Base-by-base conservation (phyloP, 1,140 invertebrate species). In the Liolophura sinensis region DNA sequence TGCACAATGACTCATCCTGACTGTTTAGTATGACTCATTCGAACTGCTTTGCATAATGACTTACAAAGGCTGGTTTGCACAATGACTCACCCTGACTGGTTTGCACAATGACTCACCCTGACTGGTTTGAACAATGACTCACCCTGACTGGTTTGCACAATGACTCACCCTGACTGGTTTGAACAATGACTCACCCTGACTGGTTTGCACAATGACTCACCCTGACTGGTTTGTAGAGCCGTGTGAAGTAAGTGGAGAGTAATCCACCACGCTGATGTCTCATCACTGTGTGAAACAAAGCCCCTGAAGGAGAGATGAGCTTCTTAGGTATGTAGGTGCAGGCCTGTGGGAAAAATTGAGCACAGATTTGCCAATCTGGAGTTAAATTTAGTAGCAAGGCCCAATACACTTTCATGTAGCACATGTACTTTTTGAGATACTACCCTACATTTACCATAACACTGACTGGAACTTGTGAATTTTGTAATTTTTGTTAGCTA, bases 201-300 rank as follows among this genome's bases (percentile, higher is more conserved):
- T 52, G 18, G 18, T 52, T 52, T 52, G 18, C 18, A 15, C 15
- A 15, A 46, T 48, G 12, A 27, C 58, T 57, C 62, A 75, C 76
- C 67, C 70, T 73, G 31, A 75, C 63, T 20, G 77, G 77, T 69
- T 64, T 77, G 69, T 77, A 78, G 22, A 74, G 54, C 18, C 73
- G 63, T 11, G 74, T 78, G 31, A 72, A 62, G 61, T 77, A 73
- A 12, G 70, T 72, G 16, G 77, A 77, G 11, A 78, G 60, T 24
- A 72, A 69, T 27, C 73, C 64, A 15, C 73, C 75, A 18, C 67
- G 56, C 6, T 60, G 49, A 57, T 78, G 73, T 63, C 68, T 70
- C 16, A 74, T 60, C 1, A 77, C 59, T 12, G 77, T 66, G 46
- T 75, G 70, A 48, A 78, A 77, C 60, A 78, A 64, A 18, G 72